phyloP scores from a whole-genome alignment of 2,797 vertebrate genomes.

The Chiroxiphia lanceolata region DNA sequence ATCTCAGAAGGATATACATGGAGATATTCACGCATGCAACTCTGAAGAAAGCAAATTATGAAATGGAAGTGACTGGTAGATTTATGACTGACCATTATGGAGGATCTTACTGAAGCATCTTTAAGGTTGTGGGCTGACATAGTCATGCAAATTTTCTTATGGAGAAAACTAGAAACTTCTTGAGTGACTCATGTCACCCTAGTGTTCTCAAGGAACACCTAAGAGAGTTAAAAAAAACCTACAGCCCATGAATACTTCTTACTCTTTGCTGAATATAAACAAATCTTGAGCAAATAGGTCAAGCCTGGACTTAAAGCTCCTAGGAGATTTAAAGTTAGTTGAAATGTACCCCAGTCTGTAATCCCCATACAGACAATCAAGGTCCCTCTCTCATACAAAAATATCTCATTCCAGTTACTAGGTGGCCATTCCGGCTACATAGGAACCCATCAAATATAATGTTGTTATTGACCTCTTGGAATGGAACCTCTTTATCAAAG shows the following conservation, averaged over 20 bases:
- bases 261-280: not conserved
- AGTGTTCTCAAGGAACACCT: not conserved
- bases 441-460: not conserved
- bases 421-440: not conserved
- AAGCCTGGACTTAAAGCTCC: not conserved
- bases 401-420: not conserved
- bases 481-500: not conserved
- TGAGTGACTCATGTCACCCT: not conserved
- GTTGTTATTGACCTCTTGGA: not conserved
- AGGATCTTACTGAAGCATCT: not conserved
- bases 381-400: not conserved
- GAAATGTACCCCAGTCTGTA: not conserved
- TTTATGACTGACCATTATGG: not conserved
- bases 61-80: not conserved
- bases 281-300: not conserved
- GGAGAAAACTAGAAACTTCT: not conserved
- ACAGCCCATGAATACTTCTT: not conserved
- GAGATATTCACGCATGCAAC: not conserved
- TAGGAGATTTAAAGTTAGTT: not conserved
- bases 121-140: rapidly evolving
- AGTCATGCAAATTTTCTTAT: not conserved
- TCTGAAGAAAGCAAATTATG: not conserved
- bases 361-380: not conserved
- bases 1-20: not conserved
- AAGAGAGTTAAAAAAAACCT: not conserved